Evolutionary conservation across 92 coral and sea anemone species (phyloP), one percentile per base, ranked within the genome.

Genomic region (Bergia puertoricense): DNA sequence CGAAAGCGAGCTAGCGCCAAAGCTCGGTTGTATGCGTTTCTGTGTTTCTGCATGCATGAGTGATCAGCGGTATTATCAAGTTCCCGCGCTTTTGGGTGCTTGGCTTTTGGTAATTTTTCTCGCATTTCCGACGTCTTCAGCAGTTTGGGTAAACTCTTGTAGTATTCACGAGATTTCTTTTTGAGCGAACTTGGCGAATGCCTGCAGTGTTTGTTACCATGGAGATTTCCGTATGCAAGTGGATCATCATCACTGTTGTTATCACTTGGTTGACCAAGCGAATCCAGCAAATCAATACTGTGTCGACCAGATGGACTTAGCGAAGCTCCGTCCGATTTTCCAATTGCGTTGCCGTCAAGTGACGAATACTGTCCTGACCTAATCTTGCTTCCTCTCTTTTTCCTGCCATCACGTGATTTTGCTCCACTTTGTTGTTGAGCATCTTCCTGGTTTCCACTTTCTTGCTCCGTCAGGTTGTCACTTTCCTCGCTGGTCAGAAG

Each of bases 1-100:
- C 93, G 91, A 57, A 91, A 94, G 36, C 98, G 93, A 22, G 95
- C 94, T 18, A 95, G 73, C 10, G 92, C 81, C 54, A 95, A 72
- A 8, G 98, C 98, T 66, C 96, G 90, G 54, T 93, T 94, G 81
- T 95, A 95, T 11, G 98, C 98, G 20, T 86, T 86, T 82, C 90
- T 90, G 62, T 95, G 94, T 1, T 72, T 86, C 56, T 42, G 85
- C 98, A 95, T 95, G 77, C 98, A 95, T 2, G 44, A 59, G 74
- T 95, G 98, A 67, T 88, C 85, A 20, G 81, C 91, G 37, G 76
- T 81, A 1, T 86, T 89, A 5, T 90, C 92, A 16, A 82, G 73
- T 76, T 86, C 85, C n/a, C 57, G 65, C n/a, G 39, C 69, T 40
- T 77, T 81, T 1, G 81, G 75, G 23, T 86, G 85, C 48, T 69